Conservation (phyloP, 2,113 vertebrate species). For the Pachycephala philippinensis region DNA sequence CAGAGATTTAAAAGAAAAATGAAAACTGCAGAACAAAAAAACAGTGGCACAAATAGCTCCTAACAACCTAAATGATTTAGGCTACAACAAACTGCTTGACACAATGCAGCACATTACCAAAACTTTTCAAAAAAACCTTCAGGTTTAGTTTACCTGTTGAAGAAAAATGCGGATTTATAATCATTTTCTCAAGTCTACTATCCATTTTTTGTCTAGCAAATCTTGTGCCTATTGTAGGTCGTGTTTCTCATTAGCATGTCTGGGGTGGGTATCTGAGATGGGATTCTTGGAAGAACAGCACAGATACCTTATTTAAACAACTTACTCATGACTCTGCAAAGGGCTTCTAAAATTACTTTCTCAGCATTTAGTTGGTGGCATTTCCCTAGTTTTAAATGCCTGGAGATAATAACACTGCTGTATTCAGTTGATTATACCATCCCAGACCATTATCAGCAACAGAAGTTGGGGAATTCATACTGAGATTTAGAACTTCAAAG, state of each 20-base stretch:
- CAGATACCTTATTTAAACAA: neutral
- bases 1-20: neutral
- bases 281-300: neutral
- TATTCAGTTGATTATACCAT: neutral
- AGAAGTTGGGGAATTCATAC: neutral
- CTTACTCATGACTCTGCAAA: neutral
- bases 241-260: neutral
- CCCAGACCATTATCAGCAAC: neutral
- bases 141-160: neutral
- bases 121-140: neutral
- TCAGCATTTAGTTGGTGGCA: neutral
- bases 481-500: neutral
- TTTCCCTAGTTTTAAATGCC: neutral
- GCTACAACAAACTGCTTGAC: neutral
- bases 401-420: neutral
- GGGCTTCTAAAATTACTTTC: neutral
- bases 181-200: rapidly evolving
- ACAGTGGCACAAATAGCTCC: neutral
- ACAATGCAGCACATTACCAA: neutral
- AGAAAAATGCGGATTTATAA: neutral
- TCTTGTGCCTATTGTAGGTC: neutral
- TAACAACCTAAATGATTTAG: neutral
- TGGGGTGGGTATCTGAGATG: neutral
- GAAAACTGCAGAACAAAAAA: neutral
- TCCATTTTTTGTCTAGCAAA: neutral